Evolutionary conservation across 2,797 vertebrate species (phyloP).

Genomic region (Parauchenoglanis punctatus): DNA sequence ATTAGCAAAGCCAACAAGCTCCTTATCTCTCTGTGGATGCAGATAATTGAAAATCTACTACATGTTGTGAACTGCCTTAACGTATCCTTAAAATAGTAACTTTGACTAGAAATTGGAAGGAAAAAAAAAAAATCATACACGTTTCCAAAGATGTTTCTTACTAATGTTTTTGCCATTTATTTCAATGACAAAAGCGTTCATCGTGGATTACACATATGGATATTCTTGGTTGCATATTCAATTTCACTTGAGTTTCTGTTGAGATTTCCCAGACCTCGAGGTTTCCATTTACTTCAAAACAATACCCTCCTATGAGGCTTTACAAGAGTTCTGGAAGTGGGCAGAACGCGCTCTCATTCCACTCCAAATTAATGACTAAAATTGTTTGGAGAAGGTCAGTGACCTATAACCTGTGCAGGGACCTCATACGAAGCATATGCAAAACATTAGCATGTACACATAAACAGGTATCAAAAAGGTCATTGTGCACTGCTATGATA

Average conservation of each 20-base stretch:
- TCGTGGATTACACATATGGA: conserved; percentile 24
- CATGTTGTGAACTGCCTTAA: neutral
- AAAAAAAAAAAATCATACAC: neutral
- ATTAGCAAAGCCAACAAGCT: neutral
- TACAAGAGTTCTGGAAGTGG: conserved; percentile 69
- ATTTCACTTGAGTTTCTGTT: conserved; percentile 42
- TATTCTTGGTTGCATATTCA: conserved; percentile 39
- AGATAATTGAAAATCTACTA: neutral
- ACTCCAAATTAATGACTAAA: conserved; percentile 76
- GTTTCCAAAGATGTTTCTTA: neutral
- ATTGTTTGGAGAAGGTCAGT: conserved; percentile 79
- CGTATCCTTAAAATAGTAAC: neutral
- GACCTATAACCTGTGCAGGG: conserved; percentile 75
- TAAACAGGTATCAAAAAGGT: conserved; percentile 56
- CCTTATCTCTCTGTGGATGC: neutral
- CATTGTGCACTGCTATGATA: conserved; percentile 15
- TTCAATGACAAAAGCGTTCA: conserved; percentile 16
- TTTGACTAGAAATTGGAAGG: neutral
- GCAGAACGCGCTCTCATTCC: conserved; percentile 74
- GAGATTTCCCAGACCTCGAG: conserved; percentile 51
- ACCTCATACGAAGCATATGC: conserved; percentile 80
- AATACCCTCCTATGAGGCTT: conserved; percentile 62
- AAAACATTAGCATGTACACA: conserved; percentile 81
- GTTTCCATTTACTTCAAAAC: conserved; percentile 56
- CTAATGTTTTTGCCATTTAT: neutral